Evolutionary conservation across 2,113 vertebrate genomes (phyloP), one percentile per base, ranked within the genome.

Genomic region (Rutilus rutilus): DNA sequence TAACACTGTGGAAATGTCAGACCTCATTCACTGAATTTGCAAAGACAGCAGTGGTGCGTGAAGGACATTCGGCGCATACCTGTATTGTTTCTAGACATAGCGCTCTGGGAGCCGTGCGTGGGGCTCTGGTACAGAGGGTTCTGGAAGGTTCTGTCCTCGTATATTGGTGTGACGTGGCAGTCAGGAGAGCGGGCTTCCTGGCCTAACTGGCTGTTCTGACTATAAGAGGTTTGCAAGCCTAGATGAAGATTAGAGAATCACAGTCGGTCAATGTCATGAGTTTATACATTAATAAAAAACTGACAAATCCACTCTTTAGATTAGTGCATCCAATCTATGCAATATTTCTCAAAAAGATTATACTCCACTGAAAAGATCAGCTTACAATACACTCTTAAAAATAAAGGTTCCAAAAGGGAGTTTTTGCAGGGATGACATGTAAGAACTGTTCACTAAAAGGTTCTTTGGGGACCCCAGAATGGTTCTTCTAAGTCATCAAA

Each of bases 151-250:
- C 91, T 91, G 87, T 97, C 98, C 74, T 99, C 97, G 1, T 98
- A 99, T 84, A 98, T 97, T 0, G 98, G 96, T 5, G 96, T 97
- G 92, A 98, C 97, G 92, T 98, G 97, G 91, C 97, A 86, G 89
- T 98, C 97, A 0, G 98, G 97, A 89, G 98, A 99, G 69, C 95
- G 95, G 73, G 96, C 86, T 23, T 98, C 97, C 33, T 96, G 96
- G 1, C 97, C 94, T 0, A 94, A 91, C 85, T 94, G 94, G 47
- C 88, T 92, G 0, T 89, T 73, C 21, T 94, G 94, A 36, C 90
- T 85, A 6, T 95, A 95, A 0, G 95, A 94, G 90, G 94, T 95
- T 89, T 94, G 93, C n/a, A 95, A 93, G 2, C 95, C 95, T 95
- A 78, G 4, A 42, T 25, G 45, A 25, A 23, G 12, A 84, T 67